phyloP scores from a whole-genome alignment of 2,113 vertebrate genomes.

The Aegotheles bennettii region DNA sequence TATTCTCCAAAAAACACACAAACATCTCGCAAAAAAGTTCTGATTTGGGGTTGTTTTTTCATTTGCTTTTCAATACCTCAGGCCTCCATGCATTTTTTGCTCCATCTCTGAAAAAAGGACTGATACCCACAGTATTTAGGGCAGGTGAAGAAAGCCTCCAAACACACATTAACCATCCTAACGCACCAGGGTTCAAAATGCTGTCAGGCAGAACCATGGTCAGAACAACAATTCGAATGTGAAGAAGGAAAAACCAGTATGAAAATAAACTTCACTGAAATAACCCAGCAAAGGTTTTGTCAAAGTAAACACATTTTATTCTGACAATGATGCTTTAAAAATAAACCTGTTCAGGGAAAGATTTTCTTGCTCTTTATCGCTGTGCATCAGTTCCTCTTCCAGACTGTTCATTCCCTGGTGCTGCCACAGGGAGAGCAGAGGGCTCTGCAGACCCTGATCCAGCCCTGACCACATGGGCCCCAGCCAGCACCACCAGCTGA shows the following conservation, averaged over 20 bases:
- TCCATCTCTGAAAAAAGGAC: not conserved
- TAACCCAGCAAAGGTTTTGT: slow-evolving; percentile 13
- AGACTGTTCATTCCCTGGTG: not conserved
- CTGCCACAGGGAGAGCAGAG: not conserved
- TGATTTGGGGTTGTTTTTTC: not conserved
- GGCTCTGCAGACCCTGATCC: not conserved
- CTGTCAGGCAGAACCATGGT: not conserved
- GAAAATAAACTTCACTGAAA: slow-evolving; percentile 5
- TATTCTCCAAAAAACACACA: not conserved
- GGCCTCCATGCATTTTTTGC: not conserved
- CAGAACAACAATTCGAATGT: not conserved
- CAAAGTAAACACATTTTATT: not conserved
- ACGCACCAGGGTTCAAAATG: not conserved
- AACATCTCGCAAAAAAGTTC: not conserved
- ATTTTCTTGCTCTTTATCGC: not conserved
- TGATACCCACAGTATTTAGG: not conserved
- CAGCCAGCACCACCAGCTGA: not conserved
- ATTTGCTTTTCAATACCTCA: not conserved
- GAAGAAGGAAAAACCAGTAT: not conserved
- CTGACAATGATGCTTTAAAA: not conserved
- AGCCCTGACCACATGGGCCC: fast-evolving
- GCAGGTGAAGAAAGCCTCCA: not conserved
- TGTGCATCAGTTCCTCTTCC: not conserved
- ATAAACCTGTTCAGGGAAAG: not conserved
- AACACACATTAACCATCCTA: not conserved